phyloP scores from a whole-genome alignment of 2,113 vertebrate species.

The Nerophis lumbriciformis region DNA sequence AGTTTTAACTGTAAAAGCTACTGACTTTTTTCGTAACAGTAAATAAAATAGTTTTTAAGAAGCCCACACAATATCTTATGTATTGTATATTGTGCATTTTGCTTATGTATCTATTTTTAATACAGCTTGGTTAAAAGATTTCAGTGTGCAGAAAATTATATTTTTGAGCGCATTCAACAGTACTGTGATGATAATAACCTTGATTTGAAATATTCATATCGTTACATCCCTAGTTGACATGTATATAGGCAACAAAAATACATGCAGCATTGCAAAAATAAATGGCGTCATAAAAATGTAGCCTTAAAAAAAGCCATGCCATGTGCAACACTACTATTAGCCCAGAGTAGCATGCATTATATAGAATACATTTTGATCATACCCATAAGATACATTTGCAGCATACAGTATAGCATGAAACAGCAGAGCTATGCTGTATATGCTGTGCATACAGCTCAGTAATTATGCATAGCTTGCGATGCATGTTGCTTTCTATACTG shows the following conservation, averaged over 20 bases:
- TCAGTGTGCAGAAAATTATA: too few relatives aligned
- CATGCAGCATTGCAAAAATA: slow-evolving; percentile 41
- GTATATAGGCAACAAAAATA: slow-evolving; percentile 31
- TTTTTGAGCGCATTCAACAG: too few relatives aligned
- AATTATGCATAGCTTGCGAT: slow-evolving; percentile 7
- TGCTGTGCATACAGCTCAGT: slow-evolving; percentile 14
- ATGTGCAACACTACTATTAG: not conserved
- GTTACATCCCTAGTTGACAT: slow-evolving; percentile 9
- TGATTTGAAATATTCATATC: too few relatives aligned
- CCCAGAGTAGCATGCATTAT: not conserved
- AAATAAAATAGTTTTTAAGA: too few relatives aligned
- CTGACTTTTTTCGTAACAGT: too few relatives aligned
- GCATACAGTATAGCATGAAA: slow-evolving; percentile 1
- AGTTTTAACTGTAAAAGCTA: too few relatives aligned
- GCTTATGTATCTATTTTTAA: too few relatives aligned
- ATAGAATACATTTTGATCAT: too few relatives aligned
- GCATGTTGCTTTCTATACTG: slow-evolving; percentile 27
- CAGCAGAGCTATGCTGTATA: slow-evolving; percentile 9
- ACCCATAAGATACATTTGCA: not conserved
- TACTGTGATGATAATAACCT: too few relatives aligned
- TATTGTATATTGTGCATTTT: too few relatives aligned
- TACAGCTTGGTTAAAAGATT: too few relatives aligned
- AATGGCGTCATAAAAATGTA: slow-evolving; percentile 21
- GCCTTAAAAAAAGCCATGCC: not conserved
- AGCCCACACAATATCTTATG: too few relatives aligned